Evolutionary conservation across 2,888 invertebrate genomes (phyloP), one percentile per base, ranked within the genome.

Genomic region (Epistrophe eligans): DNA sequence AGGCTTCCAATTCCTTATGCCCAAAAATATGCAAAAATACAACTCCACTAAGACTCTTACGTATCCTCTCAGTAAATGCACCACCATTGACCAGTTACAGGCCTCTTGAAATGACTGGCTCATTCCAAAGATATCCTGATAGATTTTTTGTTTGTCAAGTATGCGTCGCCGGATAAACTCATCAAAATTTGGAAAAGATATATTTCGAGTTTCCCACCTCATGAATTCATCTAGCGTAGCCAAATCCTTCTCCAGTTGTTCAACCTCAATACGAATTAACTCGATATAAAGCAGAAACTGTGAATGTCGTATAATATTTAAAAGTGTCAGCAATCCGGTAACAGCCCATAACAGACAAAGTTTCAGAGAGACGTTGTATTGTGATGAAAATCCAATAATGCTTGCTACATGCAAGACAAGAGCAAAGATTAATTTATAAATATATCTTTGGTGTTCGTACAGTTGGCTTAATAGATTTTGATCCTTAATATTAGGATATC

Each of bases 271-370:
- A 2, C 90, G 89, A 50, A 91, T 57, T 19, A 92, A 60, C 38
- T 90, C 91, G 71, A 91, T 38, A 50, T 92, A 89, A 24, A 92
- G 85, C 4, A 91, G 79, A 38, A 90, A 90, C 71, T 91, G 91
- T 48, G 89, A 81, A 38, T 90, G 91, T 32, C 67, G 28, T n/a
- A 67, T 48, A 52, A 91, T 90, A 4, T 89, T 88, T 5, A 88
- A 8, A 15, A 64, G 9, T n/a, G 24, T 28, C 10, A 64, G 15
- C 0, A 64, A n/a, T 43, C 43, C 40, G 4, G 43, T 64, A 10
- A 7, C 28, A 28, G n/a, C n/a, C 45, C 40, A 45, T 11, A 64
- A 64, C 1, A 43, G 0, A 0, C 10, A 6, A 45, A 64, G n/a
- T 43, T 15, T 24, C 24, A 28, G 3, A 43, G 24, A 5, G 19